Evolutionary conservation across 2,797 vertebrate genomes (phyloP), one percentile per base, ranked within the genome.

Genomic region (Phataginus tetradactyla): DNA sequence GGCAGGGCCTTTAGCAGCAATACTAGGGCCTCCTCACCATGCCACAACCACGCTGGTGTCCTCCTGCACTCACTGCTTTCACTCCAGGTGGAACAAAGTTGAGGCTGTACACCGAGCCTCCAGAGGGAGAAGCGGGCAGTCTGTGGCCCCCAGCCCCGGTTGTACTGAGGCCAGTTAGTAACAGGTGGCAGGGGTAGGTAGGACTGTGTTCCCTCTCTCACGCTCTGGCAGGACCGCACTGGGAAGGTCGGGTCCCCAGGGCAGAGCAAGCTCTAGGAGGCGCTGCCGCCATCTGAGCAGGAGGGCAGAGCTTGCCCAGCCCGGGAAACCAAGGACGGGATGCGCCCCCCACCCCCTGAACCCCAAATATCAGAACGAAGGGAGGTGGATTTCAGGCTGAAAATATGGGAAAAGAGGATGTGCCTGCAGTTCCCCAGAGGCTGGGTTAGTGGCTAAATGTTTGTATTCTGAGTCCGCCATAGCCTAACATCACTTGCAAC

Each of bases 381-480:
- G 86, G 91, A 88, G 68, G n/a, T 57, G 55, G 49, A 61, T 86
- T 80, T 88, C 57, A 55, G 55, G 71, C 71, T 74, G 83, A 83
- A 91, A 85, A 55, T 68, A 61, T 0, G 45, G 61, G 69, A 77
- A 92, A 59, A 71, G 74, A 91, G 78, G 74, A 74, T 72, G 45
- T 71, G 64, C n/a, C 81, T n/a, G 21, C 39, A 80, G 64, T 83
- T 74, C 94, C 53, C 55, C 79, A 84, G 66, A 83, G 63, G 59
- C 45, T 72, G 34, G 79, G 69, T 96, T 87, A 75, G 34, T 83
- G 90, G 80, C 79, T 96, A 91, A 95, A 93, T 53, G 92, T 83
- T 95, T 90, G 66, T 92, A 53, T 93, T 95, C 91, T 84, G 94
- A 94, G 66, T 95, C 96, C 95, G 90, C 85, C 96, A 96, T 88